Percentiles rank a stretch among this genome's conserved stretches.
These are phyloP conservation scores for Cryptoprocta ferox DNA, from an alignment of 2,797 vertebrate genomes.

Conservation along the genomic window DNA sequence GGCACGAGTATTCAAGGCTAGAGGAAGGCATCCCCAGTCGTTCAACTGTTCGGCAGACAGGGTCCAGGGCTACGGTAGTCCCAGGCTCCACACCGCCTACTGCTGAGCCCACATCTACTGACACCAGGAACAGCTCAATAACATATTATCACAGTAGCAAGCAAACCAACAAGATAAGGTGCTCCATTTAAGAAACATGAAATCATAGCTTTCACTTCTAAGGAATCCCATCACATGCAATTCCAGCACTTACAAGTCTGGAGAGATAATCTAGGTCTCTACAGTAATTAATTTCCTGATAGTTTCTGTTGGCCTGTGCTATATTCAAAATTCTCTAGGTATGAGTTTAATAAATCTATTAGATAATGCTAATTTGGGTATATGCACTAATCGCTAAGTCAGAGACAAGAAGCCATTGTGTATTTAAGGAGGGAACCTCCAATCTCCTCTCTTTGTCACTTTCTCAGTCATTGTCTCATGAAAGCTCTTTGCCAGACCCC, in stretches of 20 bases:
- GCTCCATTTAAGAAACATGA: neutral
- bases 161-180: neutral
- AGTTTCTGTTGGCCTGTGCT: neutral
- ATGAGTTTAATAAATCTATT: neutral
- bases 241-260: neutral
- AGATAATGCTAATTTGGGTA: neutral
- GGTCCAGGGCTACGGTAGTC: rapidly evolving
- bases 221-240: neutral
- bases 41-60: rapidly evolving
- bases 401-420: neutral
- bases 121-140: rapidly evolving
- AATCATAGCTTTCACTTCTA: neutral
- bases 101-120: neutral
- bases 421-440: neutral
- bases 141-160: neutral
- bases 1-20: neutral
- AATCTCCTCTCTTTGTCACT: neutral
- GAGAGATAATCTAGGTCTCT: neutral
- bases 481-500: neutral
- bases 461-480: neutral
- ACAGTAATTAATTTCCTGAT: neutral
- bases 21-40: neutral
- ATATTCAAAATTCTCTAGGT: neutral
- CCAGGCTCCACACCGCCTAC: neutral
- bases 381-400: neutral